Conservation (phyloP, 1,140 invertebrate genomes). For the Bombyx mandarina region DNA sequence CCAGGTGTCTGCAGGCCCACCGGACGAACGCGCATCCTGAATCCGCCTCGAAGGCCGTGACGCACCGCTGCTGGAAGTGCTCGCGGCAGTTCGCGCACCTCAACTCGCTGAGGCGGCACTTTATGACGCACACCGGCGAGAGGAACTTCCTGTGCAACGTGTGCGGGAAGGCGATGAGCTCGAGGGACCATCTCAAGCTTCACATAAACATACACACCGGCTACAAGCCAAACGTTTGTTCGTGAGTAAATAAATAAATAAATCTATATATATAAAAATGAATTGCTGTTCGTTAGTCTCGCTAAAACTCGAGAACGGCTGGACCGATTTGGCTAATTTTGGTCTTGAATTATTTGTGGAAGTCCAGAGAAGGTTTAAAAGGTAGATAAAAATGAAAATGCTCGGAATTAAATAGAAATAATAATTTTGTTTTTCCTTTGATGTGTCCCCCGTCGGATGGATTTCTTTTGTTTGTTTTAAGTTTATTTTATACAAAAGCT, state of each 20-base stretch:
- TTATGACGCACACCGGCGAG: conserved; percentile 74
- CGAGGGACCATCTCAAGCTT: conserved; percentile 79
- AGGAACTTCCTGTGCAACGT: conserved; percentile 77
- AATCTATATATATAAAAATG: no score
- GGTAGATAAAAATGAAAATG: no score
- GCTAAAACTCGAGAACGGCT: no score
- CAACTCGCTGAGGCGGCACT: conserved; percentile 73
- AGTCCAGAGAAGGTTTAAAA: no score
- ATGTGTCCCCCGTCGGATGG: no score
- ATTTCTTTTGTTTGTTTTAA: no score
- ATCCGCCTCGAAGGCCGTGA: conserved; percentile 32
- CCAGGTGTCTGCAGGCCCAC: conserved; percentile 46
- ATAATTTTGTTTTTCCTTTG: no score
- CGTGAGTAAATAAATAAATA: conserved; percentile 28
- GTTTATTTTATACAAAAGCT: no score
- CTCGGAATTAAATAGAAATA: no score
- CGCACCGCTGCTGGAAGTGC: conserved; percentile 64
- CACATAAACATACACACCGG: conserved; percentile 81
- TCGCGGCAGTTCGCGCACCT: conserved; percentile 64
- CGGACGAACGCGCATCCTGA: conserved; percentile 53
- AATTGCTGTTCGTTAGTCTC: no score
- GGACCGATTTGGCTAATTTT: no score
- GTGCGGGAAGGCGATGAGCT: conserved; percentile 84
- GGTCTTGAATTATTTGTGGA: no score
- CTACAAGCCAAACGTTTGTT: conserved; percentile 79